These are phyloP conservation scores for Archaeoteleia sp. DNA, from an alignment of 2,888 invertebrate species.

Conservation along the genomic window DNA sequence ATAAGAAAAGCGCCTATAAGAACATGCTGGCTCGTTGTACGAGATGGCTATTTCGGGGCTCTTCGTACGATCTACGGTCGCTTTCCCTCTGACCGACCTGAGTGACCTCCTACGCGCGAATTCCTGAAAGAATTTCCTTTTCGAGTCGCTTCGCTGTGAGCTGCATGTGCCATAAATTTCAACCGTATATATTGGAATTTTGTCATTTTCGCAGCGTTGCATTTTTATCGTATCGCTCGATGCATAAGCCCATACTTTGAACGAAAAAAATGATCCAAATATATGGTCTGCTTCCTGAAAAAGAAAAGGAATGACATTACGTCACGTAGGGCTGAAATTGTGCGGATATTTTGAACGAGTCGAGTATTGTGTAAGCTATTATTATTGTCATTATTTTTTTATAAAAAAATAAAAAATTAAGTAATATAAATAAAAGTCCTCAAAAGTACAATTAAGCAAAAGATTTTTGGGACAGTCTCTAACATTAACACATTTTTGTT, in stretches of 20 bases:
- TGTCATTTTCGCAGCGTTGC: slow-evolving; percentile 38
- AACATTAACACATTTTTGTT: no score
- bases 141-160: slow-evolving; percentile 20
- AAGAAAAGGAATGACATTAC: slow-evolving; percentile 13
- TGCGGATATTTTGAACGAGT: no score
- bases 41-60: slow-evolving; percentile 33
- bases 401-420: no score
- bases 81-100: slow-evolving; percentile 18
- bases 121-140: slow-evolving; percentile 33
- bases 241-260: slow-evolving; percentile 23
- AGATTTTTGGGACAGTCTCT: no score
- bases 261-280: slow-evolving; percentile 30
- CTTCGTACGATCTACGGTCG: slow-evolving; percentile 10
- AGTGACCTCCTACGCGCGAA: slow-evolving; percentile 39
- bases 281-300: slow-evolving; percentile 15
- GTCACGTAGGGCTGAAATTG: background rate
- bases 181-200: slow-evolving; percentile 43
- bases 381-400: no score
- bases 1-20: slow-evolving; percentile 19
- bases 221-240: slow-evolving; percentile 37
- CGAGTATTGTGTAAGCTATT: no score
- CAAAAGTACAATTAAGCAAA: no score
- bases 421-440: no score
- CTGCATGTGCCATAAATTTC: slow-evolving; percentile 27
- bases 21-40: slow-evolving; percentile 30